Evolutionary conservation across 2,797 vertebrate genomes (phyloP), one percentile per base, ranked within the genome.

Genomic region (Gymnodraco acuticeps): DNA sequence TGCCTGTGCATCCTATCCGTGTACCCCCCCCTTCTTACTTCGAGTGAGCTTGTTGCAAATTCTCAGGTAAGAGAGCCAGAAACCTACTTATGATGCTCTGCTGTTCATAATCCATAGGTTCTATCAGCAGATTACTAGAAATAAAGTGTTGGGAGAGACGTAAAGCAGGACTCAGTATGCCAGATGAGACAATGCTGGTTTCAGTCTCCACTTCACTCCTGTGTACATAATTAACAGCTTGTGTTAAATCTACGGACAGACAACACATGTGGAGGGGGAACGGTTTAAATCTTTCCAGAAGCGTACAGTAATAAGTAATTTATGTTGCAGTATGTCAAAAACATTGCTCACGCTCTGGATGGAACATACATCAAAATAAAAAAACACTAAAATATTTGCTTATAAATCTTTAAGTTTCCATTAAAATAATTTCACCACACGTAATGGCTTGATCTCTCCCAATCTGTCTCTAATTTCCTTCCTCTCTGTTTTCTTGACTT

Each of bases 101-200:
- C 87, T 81, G 74, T 89, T 94, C 86, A 88, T 95, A 95, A 95
- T 94, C 94, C 93, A 94, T 89, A 92, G 88, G 87, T 94, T 92
- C 87, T 92, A 94, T 94, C 92, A 93, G 91, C 85, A 94, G 94
- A 94, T 95, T 95, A 95, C 91, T 87, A 89, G 90, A 91, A 86
- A 89, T 92, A 89, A 93, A 91, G 92, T 90, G 90, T 90, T 90
- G 86, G 78, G 84, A 83, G 56, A 92, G 91, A 93, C 87, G 71
- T 91, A 93, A 93, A 91, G 85, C 89, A 79, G 82, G 89, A 92
- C 85, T 92, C 91, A 84, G 86, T 62, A 46, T 90, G 90, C 91
- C 92, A 93, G 86, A 87, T 70, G 84, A 93, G 85, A 95, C 93
- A 93, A 93, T 93, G 73, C 76, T 61, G 84, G 77, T 89, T 92